Evolutionary conservation across 1,140 invertebrate genomes (phyloP).

Genomic region (Halesus radiatus): DNA sequence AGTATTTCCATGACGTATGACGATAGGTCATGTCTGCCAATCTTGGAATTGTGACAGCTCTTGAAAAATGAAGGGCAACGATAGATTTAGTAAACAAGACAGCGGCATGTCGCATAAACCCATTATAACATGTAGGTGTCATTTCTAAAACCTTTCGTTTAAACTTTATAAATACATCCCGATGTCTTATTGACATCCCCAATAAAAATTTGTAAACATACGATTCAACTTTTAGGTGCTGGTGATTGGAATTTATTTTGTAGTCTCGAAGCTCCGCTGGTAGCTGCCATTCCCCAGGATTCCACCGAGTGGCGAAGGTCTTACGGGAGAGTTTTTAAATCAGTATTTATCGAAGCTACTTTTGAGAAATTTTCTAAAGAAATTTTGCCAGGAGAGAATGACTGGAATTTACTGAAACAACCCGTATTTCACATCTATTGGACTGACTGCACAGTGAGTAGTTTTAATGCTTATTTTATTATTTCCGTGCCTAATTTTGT

Average conservation of each 20-base stretch:
- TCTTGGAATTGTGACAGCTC: conserved; percentile 64
- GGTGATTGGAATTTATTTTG: conserved; percentile 91
- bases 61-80: conserved; percentile 69
- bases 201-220: conserved; percentile 16
- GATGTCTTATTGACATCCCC: not conserved
- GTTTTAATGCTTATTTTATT: not conserved
- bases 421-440: conserved; percentile 96
- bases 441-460: conserved; percentile 90
- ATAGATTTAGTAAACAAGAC: conserved; percentile 62
- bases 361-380: conserved; percentile 86
- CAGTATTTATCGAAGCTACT: conserved; percentile 86
- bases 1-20: conserved; percentile 42
- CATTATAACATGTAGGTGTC: conserved; percentile 72
- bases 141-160: not conserved
- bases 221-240: conserved; percentile 76
- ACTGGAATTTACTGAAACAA: conserved; percentile 84
- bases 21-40: conserved; percentile 62
- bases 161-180: not conserved
- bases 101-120: conserved; percentile 71
- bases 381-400: conserved; percentile 78
- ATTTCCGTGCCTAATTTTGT: not conserved
- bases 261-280: conserved; percentile 81
- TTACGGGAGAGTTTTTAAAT: conserved; percentile 83
- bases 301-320: conserved; percentile 91
- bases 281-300: conserved; percentile 86